Conservation (phyloP, 2,113 vertebrate genomes). For the Coracopsis vasa region DNA sequence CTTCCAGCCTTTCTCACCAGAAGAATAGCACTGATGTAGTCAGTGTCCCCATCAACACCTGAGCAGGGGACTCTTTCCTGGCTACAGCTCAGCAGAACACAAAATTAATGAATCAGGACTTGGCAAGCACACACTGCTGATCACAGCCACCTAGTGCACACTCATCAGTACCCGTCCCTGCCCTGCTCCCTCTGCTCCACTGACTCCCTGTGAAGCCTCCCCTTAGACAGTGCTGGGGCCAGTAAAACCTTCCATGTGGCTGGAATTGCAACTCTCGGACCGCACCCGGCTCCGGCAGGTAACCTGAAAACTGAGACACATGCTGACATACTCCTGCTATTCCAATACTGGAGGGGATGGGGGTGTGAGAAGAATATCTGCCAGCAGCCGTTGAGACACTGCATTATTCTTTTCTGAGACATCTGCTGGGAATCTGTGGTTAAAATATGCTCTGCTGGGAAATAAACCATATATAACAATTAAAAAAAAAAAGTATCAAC, state of each 20-base stretch:
- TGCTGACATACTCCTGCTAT: neutral
- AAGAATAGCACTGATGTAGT: neutral
- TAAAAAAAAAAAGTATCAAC: neutral
- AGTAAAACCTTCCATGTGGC: neutral
- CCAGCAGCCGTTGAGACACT: neutral
- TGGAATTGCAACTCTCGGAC: neutral
- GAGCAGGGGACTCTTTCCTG: neutral
- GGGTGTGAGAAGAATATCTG: neutral
- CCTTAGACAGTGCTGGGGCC: neutral
- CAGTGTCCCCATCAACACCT: neutral
- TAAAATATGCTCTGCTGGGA: conserved; percentile 13
- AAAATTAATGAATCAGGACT: conserved; percentile 29
- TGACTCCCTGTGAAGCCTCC: neutral
- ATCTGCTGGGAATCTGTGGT: neutral
- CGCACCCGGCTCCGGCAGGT: neutral
- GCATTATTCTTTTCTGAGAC: conserved; percentile 22
- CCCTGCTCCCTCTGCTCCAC: neutral
- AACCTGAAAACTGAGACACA: neutral
- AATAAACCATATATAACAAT: conserved; percentile 12
- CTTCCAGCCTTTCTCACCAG: neutral
- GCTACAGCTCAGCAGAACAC: conserved; percentile 24
- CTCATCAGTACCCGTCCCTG: neutral
- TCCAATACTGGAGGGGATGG: neutral
- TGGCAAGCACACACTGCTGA: conserved; percentile 39
- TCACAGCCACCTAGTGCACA: conserved; percentile 9